Conservation (phyloP, 2,797 vertebrate species). For the Synaphobranchus kaupii region DNA sequence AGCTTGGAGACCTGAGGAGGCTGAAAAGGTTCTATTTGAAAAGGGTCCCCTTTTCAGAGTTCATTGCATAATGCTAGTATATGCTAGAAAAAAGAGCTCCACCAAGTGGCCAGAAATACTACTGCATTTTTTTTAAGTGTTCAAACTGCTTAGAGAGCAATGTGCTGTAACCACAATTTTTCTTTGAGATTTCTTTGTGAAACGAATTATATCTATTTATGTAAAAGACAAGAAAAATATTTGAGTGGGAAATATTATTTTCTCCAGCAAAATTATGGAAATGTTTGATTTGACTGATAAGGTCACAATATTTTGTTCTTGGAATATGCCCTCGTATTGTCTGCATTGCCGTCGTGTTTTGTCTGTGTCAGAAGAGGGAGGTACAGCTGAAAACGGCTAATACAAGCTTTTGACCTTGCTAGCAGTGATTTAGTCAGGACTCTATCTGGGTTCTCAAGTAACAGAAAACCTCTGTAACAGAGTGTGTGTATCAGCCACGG, state of each 20-base stretch:
- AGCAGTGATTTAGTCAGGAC: background rate
- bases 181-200: background rate
- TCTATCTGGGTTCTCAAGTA: background rate
- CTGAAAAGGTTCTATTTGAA: background rate
- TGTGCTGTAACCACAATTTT: background rate
- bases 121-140: background rate
- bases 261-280: background rate
- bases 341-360: background rate
- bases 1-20: background rate
- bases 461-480: background rate
- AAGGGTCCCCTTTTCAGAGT: background rate
- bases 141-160: background rate
- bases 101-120: conserved; percentile 29
- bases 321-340: background rate
- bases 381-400: background rate
- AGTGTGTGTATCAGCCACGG: background rate
- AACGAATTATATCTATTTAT: background rate
- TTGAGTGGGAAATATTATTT: background rate
- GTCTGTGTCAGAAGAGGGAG: background rate
- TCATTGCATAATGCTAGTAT: background rate
- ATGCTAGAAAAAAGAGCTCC: conserved; percentile 32
- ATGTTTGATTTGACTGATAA: background rate
- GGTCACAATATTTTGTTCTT: background rate
- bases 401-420: background rate
- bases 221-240: background rate